Percentiles rank a stretch among this genome's conserved stretches.
These are phyloP conservation scores for Protonibea diacanthus DNA, from an alignment of 2,797 vertebrate genomes.

Conservation along the genomic window DNA sequence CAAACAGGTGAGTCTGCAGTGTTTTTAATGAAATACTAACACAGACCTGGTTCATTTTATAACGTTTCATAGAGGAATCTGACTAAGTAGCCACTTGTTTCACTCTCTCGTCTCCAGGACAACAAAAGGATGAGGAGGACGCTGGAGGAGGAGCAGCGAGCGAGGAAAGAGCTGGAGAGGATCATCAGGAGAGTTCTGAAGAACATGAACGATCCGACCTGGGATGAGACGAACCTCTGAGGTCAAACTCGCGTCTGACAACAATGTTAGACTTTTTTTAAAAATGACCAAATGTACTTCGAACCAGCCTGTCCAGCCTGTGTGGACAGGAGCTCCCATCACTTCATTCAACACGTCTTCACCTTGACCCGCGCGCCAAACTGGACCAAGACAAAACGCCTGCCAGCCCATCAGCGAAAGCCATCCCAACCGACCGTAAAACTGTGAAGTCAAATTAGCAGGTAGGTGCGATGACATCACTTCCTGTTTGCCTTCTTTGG, in stretches of 20 bases:
- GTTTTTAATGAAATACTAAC: not conserved
- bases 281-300: constrained; percentile 24
- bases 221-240: constrained; percentile 98
- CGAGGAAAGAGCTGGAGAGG: constrained; percentile 94
- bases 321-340: constrained; percentile 46
- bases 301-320: not conserved
- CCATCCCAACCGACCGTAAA: constrained; percentile 55
- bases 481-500: constrained; percentile 13
- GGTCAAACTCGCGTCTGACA: not conserved
- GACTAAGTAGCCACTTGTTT: not conserved
- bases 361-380: constrained; percentile 29
- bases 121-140: constrained; percentile 97
- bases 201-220: constrained; percentile 95
- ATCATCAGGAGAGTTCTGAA: constrained; percentile 93
- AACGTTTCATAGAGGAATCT: not conserved
- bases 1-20: constrained; percentile 87
- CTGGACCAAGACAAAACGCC: constrained; percentile 52
- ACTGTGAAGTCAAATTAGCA: constrained; percentile 67
- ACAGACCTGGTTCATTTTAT: not conserved
- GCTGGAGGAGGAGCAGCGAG: constrained; percentile 95
- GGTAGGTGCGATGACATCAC: constrained; percentile 43
- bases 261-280: constrained; percentile 15
- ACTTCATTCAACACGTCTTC: not conserved
- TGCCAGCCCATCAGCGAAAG: constrained; percentile 45
- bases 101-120: constrained; percentile 84